phyloP scores from a whole-genome alignment of 2,113 vertebrate species.

The Acanthisitta chloris region DNA sequence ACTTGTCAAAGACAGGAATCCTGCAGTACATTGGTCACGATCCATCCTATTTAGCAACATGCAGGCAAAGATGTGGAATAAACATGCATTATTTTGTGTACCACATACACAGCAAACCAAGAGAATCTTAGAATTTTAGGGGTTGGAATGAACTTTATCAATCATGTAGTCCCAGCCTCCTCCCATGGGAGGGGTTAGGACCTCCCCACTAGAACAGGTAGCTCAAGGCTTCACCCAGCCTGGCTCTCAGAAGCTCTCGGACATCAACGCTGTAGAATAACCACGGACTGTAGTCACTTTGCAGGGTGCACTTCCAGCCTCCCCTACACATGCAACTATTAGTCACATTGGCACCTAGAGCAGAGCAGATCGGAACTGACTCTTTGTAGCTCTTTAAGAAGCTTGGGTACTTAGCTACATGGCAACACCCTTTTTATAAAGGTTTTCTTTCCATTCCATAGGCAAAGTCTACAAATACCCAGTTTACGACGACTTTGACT shows the following conservation, averaged over 20 bases:
- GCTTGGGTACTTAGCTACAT: neutral
- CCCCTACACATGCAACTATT: neutral
- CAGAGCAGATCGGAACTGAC: neutral
- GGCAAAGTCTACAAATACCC: constrained; percentile 88
- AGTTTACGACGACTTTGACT: constrained; percentile 87
- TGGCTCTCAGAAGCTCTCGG: neutral
- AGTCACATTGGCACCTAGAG: neutral
- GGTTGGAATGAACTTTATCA: too few relatives aligned
- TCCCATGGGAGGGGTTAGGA: too few relatives aligned
- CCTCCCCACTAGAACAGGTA: too few relatives aligned
- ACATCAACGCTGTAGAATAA: neutral
- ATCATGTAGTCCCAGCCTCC: too few relatives aligned
- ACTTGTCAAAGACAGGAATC: neutral
- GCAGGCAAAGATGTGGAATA: neutral
- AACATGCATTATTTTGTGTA: neutral
- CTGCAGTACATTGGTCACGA: neutral
- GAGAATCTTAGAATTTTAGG: too few relatives aligned
- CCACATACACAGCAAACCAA: neutral
- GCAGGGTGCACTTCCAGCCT: neutral
- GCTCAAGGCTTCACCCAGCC: too few relatives aligned
- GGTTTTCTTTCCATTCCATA: constrained; percentile 24
- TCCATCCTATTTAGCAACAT: neutral
- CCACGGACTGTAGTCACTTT: neutral
- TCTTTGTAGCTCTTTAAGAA: neutral
- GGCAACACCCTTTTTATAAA: neutral